phyloP scores from a whole-genome alignment of 2,888 invertebrate genomes.

The Protodeltote pygarga region DNA sequence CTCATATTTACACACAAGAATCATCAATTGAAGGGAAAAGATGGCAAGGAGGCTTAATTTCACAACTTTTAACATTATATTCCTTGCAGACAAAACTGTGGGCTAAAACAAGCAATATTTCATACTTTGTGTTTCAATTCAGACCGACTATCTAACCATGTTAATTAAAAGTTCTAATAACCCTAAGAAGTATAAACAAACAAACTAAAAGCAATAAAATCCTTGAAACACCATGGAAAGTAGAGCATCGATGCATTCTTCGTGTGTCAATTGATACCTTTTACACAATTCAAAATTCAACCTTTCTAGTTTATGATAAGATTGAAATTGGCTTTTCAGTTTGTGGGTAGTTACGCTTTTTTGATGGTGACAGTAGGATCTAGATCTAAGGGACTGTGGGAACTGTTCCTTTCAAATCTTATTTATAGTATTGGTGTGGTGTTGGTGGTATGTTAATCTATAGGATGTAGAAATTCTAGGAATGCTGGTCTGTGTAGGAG shows the following conservation, averaged over 20 bases:
- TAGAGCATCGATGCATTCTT: slow-evolving; percentile 74
- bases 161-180: too few species aligned
- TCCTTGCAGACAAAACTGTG: too few species aligned
- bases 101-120: too few species aligned
- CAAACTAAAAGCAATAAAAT: slow-evolving; percentile 41
- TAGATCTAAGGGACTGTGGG: slow-evolving; percentile 76
- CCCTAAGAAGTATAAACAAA: slow-evolving; percentile 29
- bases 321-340: slow-evolving; percentile 18
- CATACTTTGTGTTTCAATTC: too few species aligned
- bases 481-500: slow-evolving; percentile 40
- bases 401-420: slow-evolving; percentile 80
- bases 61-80: too few species aligned
- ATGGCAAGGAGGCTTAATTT: too few species aligned
- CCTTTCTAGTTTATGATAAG: slow-evolving; percentile 16
- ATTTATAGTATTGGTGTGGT: slow-evolving; percentile 57
- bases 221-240: slow-evolving; percentile 71
- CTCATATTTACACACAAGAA: too few species aligned
- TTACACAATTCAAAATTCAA: slow-evolving; percentile 18
- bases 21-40: too few species aligned
- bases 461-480: slow-evolving; percentile 48
- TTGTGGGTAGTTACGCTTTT: slow-evolving; percentile 34
- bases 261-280: slow-evolving; percentile 55
- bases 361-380: slow-evolving; percentile 39
- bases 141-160: too few species aligned
- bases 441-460: slow-evolving; percentile 46